Base-by-base conservation (phyloP, 2,888 invertebrate genomes). In the Phytoseiulus persimilis region DNA sequence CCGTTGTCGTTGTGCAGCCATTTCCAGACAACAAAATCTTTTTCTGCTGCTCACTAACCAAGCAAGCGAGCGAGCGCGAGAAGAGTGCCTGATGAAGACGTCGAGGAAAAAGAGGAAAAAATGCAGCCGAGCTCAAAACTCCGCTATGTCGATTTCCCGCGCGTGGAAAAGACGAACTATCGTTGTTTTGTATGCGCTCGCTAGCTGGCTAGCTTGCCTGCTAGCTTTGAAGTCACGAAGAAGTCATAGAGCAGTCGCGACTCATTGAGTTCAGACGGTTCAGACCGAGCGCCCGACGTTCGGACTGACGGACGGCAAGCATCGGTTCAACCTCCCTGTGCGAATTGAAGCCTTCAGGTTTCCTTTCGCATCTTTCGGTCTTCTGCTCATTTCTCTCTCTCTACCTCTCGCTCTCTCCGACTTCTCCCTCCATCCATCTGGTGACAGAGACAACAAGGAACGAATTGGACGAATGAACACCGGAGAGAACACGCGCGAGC, bases 241-340 rank as follows among this genome's bases (percentile, higher is more conserved):
- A 87, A 87, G 87, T 45, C 87, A 87, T 87, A 87, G 87, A 87
- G 32, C 5, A 87, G 87, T 87, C 33, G 87, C 87, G 87, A 87
- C 32, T 87, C 87, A 87, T 87, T 87, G 87, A 45, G 87, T 32
- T 87, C 45, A n/a, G 32, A 33, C 32, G 83, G 31, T 65, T 65
- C 65, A 65, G 65, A 65, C 65, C 65, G 65, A 23, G 23, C 23
- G 18, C 3, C 65, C 1, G 65, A 65, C 65, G 65, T 3, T 11
- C 65, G 65, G 65, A 39, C 39, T 1, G 65, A 65, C 65, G 14
- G 65, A 65, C 65, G 65, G 18, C 65, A 14, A 65, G 65, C 65
- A 65, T 65, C 65, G 65, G 23, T 65, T 65, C 65, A 65, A 65
- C 65, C 65, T 65, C 65, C 65, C 65, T 65, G 39, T 39, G 65